Base-by-base conservation (phyloP, 2,888 invertebrate genomes). In the Agrotis exclamationis region DNA sequence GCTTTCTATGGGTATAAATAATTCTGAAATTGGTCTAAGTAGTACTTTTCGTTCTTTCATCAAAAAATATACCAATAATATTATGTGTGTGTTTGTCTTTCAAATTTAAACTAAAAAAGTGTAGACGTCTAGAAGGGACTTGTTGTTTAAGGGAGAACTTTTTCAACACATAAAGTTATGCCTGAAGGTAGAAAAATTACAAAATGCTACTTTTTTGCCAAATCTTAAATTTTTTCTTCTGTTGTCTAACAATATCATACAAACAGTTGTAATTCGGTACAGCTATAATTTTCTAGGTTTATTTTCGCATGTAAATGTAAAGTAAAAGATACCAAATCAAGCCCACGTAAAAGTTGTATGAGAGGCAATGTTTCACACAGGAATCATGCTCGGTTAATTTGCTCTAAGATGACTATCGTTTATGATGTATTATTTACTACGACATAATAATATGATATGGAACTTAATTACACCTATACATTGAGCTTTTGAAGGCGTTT, bases 391-490 rank as follows among this genome's bases (percentile, higher is more conserved):
- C 72, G 33, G 80, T 64, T 76, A 67, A 84, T 20, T 63, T 73
- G 57, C 67, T 73, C 18, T 47, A 18, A 33, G 83, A 84, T 83
- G 11, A 47, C 45, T 84, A 81, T 83, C 83, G 18, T 13, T 13
- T 28, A 39, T 69, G 63, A 81, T 70, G 63, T 64, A 63, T 85
- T 82, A 77, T 83, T 79, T 70, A 76, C 20, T 45, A 56, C 83
- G 69, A 62, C 22, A 60, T 79, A 79, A 76, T 83, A 79, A 70
- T 69, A 74, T 63, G 70, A 79, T 86, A 76, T 74, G 16, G 48
- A 67, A 64, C 58, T 76, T 84, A 81, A 84, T 81, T 82, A 68
- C 56, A 67, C 16, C 57, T 66, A 70, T 76, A 54, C 39, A 50
- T 1, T 69, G 51, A 62, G 75, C 60, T 62, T 79, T 63, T 33